These are phyloP conservation scores for Albula goreensis DNA, from an alignment of 2,113 vertebrate species.

Conservation along the genomic window DNA sequence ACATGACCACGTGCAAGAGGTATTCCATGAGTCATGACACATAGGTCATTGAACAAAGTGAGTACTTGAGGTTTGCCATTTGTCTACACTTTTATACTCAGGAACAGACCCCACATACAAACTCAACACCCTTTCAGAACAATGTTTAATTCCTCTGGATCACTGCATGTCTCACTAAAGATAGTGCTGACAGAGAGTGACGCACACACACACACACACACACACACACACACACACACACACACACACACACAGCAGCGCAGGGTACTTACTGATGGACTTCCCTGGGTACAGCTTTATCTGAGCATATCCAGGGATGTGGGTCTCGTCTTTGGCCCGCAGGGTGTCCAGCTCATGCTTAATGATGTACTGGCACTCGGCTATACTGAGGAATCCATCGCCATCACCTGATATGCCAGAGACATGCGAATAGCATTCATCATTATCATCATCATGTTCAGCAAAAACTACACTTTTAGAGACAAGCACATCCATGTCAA, in stretches of 20 bases:
- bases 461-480: neutral
- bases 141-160: neutral
- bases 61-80: neutral
- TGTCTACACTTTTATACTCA: too few relatives aligned
- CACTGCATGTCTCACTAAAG: neutral
- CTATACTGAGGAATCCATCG: slow-evolving; percentile 85
- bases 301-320: slow-evolving; percentile 86
- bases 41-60: neutral
- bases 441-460: neutral
- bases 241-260: neutral
- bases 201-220: too few relatives aligned
- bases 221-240: too few relatives aligned
- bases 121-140: neutral
- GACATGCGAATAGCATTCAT: neutral
- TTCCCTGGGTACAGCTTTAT: slow-evolving; percentile 93
- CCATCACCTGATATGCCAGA: slow-evolving; percentile 78
- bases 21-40: too few relatives aligned
- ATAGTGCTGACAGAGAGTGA: neutral
- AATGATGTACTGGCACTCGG: slow-evolving; percentile 92
- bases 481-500: neutral
- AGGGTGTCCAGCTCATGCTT: slow-evolving; percentile 95
- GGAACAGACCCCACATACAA: neutral
- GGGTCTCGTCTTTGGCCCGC: slow-evolving; percentile 85
- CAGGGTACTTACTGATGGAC: slow-evolving; percentile 82
- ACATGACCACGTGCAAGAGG: too few relatives aligned